phyloP scores from a whole-genome alignment of 2,888 invertebrate species.

The Papilio elwesi region DNA sequence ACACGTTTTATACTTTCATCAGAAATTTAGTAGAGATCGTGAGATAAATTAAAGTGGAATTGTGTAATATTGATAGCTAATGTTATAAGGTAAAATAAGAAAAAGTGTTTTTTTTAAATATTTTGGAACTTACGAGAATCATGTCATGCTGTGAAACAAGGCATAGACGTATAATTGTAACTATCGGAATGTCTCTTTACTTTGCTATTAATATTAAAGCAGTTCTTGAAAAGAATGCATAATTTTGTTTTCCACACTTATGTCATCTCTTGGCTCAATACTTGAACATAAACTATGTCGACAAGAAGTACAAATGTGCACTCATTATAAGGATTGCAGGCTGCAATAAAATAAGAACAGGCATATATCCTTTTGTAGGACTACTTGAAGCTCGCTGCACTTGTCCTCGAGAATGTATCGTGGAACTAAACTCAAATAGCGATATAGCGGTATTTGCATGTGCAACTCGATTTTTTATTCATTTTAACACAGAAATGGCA shows the following conservation, averaged over 20 bases:
- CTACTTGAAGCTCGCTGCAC: background rate
- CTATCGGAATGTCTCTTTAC: background rate
- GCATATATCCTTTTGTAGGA: background rate
- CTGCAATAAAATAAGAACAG: conserved; percentile 11
- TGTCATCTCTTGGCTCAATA: conserved; percentile 1
- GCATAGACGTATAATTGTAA: background rate
- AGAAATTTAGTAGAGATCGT: too few relatives aligned
- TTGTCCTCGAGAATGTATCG: background rate
- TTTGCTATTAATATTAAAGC: conserved; percentile 11
- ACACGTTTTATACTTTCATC: too few relatives aligned
- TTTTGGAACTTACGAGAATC: too few relatives aligned
- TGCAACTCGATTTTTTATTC: too few relatives aligned
- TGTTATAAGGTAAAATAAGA: too few relatives aligned
- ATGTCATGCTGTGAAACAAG: too few relatives aligned
- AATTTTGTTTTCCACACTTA: background rate
- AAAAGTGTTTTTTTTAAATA: too few relatives aligned
- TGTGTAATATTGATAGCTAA: too few relatives aligned
- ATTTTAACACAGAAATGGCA: too few relatives aligned
- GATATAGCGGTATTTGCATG: background rate
- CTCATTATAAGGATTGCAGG: conserved; percentile 6
- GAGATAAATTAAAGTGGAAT: too few relatives aligned
- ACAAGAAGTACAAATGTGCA: conserved; percentile 17
- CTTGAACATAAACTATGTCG: conserved; percentile 15
- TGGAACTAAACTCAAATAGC: background rate
- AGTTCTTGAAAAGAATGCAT: background rate